phyloP scores from a whole-genome alignment of 1,140 invertebrate genomes.

The Carposina sasakii region DNA sequence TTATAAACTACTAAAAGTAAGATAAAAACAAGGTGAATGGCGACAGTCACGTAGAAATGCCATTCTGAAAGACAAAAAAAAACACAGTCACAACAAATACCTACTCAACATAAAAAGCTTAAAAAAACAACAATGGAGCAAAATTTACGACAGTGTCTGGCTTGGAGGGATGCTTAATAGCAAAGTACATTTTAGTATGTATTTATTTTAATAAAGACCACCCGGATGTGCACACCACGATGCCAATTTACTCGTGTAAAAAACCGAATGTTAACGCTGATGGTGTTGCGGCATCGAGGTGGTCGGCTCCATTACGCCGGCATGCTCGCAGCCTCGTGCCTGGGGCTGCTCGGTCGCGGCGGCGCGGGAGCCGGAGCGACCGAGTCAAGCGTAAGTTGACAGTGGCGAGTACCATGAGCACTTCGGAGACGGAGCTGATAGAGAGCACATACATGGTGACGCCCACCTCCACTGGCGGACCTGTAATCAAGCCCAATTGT shows the following conservation, averaged over 20 bases:
- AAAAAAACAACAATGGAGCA: conserved; percentile 59
- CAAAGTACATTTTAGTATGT: conserved; percentile 51
- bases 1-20: conserved; percentile 58
- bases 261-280: conserved; percentile 1
- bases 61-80: conserved; percentile 50
- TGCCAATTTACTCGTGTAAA: conserved; percentile 17
- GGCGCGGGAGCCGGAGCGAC: conserved; percentile 34
- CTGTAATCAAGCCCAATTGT: conserved; percentile 81
- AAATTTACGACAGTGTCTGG: conserved; percentile 47
- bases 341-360: conserved; percentile 48
- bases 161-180: conserved; percentile 53
- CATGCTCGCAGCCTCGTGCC: conserved; percentile 56
- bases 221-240: conserved; percentile 47
- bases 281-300: conserved; percentile 39
- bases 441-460: conserved; percentile 98
- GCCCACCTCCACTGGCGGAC: conserved; percentile 95
- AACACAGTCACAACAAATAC: conserved; percentile 60
- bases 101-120: conserved; percentile 63
- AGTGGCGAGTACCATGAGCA: conserved; percentile 90
- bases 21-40: conserved; percentile 41
- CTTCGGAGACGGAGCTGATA: conserved; percentile 98
- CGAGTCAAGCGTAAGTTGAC: conserved; percentile 60
- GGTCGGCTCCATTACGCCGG: conserved; percentile 55
- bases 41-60: conserved; percentile 38
- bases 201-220: conserved; percentile 37